Base-by-base conservation (phyloP, 2,797 vertebrate genomes). In the Chlorospingus semifuscus region DNA sequence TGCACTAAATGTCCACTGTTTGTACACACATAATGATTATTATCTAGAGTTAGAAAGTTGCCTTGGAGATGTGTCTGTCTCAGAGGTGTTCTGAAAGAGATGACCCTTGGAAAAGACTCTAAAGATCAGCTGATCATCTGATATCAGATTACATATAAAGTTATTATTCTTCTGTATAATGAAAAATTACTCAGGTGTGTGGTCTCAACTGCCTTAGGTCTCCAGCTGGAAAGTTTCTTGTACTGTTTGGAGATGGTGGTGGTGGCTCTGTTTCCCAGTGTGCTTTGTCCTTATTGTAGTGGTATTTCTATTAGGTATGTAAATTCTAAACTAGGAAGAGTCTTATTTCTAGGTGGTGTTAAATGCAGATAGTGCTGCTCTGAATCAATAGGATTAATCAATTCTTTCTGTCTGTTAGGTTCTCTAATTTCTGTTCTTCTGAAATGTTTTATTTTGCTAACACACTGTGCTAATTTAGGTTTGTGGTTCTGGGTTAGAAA, bases 401-500 rank as follows among this genome's bases (percentile, higher is more conserved):
- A 63, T 95, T 92, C 6, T 71, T 85, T 72, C 70, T 55, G 16
- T 68, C 85, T 87, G 37, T 82, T 84, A 71, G 9, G 1, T 66
- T 84, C 49, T 52, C 59, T 89, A 65, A 79, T 72, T 50, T 84
- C 66, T 66, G 26, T 41, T 90, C 83, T 34, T 91, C 85, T 87
- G 64, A 84, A 64, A 77, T 77, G 76, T 79, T 94, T 93, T 82
- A 61, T 66, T 96, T 94, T 89, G 74, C 46, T 89, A 60, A 66
- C 60, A 68, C 8, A 2, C 19, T 55, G 9, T 87, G 57, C 56
- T 59, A 65, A n/a, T 81, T 79, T 23, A 65, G 52, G 12, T 39
- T 36, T 63, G 70, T 34, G 41, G 49, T 74, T 87, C 46, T 66
- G 37, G 32, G 27, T 66, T 79, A 60, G 56, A 64, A 90, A 37